These are phyloP conservation scores for Cotesia chilonis DNA, from an alignment of 1,140 invertebrate genomes.

Conservation along the genomic window DNA sequence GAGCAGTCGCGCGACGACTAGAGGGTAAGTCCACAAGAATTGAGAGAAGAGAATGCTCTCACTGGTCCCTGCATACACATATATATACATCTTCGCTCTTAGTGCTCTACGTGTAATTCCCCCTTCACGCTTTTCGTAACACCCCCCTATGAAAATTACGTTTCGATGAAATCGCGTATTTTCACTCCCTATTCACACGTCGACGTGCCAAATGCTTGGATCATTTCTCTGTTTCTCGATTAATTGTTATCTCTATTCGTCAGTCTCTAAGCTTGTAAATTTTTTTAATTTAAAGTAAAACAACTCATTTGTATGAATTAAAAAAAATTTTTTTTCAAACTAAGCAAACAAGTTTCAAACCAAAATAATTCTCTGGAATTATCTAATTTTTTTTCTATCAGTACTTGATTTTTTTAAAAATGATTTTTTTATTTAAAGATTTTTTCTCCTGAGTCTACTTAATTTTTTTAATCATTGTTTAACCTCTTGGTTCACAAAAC, in stretches of 20 bases:
- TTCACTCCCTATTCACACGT: not conserved
- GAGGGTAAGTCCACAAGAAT: not conserved
- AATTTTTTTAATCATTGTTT: too few relatives aligned
- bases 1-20: slow-evolving; percentile 34
- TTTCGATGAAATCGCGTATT: slow-evolving; percentile 13
- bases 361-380: too few relatives aligned
- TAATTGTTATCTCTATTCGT: slow-evolving; percentile 5
- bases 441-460: too few relatives aligned
- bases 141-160: slow-evolving; percentile 30
- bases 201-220: slow-evolving; percentile 5
- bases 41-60: slow-evolving; percentile 1
- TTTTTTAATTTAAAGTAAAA: too few relatives aligned
- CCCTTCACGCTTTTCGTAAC: not conserved
- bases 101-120: not conserved
- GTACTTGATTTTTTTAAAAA: too few relatives aligned
- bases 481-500: too few relatives aligned
- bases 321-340: too few relatives aligned
- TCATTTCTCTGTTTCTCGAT: not conserved
- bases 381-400: too few relatives aligned
- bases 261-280: not conserved
- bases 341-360: too few relatives aligned
- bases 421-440: too few relatives aligned
- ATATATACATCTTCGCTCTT: not conserved
- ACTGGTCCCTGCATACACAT: too few relatives aligned
- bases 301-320: too few relatives aligned